Percentiles rank a stretch among this genome's conserved stretches.
Conservation (phyloP, 2,797 vertebrate species). For the Urocyon cinereoargenteus region DNA sequence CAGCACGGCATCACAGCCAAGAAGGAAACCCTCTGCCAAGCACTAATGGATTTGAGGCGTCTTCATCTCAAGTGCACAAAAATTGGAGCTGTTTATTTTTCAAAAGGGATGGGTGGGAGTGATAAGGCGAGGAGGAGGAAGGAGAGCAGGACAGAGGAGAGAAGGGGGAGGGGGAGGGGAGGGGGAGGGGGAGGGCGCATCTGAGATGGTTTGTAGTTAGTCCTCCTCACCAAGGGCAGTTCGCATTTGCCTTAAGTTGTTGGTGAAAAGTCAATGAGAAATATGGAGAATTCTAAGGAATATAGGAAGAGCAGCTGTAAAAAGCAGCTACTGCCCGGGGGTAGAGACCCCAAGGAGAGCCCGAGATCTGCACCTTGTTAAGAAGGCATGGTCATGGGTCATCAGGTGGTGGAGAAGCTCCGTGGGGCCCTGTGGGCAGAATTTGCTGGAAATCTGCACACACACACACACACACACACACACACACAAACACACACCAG, state of each 20-base stretch:
- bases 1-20: constrained; percentile 81
- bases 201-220: background rate
- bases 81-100: constrained; percentile 84
- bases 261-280: background rate
- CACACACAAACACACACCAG: accelerated
- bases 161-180: background rate
- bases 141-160: background rate
- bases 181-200: too few relatives aligned
- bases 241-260: background rate
- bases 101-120: constrained; percentile 75
- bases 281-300: background rate
- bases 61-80: constrained; percentile 84
- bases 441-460: background rate
- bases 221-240: background rate
- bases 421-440: background rate
- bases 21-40: constrained; percentile 83
- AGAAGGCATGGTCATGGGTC: background rate
- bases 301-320: background rate
- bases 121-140: constrained; percentile 69
- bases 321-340: background rate
- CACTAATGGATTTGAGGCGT: constrained; percentile 85
- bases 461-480: accelerated
- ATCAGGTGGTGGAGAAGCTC: too few relatives aligned
- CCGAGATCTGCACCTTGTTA: background rate
- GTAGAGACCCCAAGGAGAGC: background rate